Conservation (phyloP, 2,888 invertebrate species). For the Synergus gifuensis region DNA sequence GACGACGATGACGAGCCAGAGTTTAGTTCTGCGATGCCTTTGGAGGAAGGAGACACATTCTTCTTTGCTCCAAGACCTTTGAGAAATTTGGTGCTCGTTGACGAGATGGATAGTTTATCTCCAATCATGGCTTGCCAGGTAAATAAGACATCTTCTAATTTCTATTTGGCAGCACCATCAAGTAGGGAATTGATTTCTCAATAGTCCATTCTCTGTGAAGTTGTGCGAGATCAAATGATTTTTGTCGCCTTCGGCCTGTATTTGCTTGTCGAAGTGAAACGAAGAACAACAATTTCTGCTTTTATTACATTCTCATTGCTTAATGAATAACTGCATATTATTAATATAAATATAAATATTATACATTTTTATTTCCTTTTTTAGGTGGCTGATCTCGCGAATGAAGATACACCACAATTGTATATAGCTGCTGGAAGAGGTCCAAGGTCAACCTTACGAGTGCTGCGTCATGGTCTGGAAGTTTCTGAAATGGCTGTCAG, state of each 20-base stretch:
- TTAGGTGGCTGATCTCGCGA: conserved; percentile 94
- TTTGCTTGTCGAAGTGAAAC: conserved; percentile 73
- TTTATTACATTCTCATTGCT: not conserved
- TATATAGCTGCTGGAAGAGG: conserved; percentile 98
- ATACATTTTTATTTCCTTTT: not conserved
- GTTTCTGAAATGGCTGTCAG: conserved; percentile 99
- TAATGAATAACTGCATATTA: not conserved
- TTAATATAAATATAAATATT: not conserved
- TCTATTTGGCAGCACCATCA: conserved; percentile 59
- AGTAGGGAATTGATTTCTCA: conserved; percentile 65
- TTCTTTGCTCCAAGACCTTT: conserved; percentile 97
- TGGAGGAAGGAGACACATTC: conserved; percentile 99
- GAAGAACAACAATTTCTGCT: conserved; percentile 64
- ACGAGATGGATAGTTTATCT: conserved; percentile 97
- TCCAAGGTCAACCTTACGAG: conserved; percentile 93
- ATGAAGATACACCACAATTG: conserved; percentile 99
- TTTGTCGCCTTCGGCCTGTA: conserved; percentile 74
- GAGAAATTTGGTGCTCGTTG: conserved; percentile 96
- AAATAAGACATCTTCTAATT: conserved; percentile 48
- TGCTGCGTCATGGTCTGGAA: conserved; percentile 97
- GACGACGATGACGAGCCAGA: conserved; percentile 99
- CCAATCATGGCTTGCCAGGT: conserved; percentile 91
- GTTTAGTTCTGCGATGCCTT: conserved; percentile 98
- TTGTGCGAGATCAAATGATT: conserved; percentile 70
- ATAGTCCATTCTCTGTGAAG: conserved; percentile 64